Conservation (phyloP, 2,888 invertebrate genomes). For the Chymomyza caudatula region DNA sequence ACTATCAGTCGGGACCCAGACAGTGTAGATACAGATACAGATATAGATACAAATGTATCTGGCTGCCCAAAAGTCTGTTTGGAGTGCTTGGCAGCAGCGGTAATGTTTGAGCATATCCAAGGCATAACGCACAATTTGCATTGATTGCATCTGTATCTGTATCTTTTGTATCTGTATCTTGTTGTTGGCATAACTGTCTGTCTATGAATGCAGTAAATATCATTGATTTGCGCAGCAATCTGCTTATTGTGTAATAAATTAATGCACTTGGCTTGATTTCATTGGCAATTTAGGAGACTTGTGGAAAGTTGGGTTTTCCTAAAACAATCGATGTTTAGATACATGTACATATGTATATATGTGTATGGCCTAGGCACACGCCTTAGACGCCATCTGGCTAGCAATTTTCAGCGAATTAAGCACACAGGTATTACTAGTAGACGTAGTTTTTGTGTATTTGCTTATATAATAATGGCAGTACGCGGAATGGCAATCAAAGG, state of each 20-base stretch:
- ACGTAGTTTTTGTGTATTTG: no score
- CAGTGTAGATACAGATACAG: neutral
- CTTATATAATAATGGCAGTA: neutral
- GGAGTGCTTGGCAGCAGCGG: no score
- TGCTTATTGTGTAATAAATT: constrained; percentile 59
- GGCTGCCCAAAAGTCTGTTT: neutral
- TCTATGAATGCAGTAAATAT: constrained; percentile 30
- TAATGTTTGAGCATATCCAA: constrained; percentile 4
- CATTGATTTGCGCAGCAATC: constrained; percentile 63
- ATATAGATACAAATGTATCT: neutral
- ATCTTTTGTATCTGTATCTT: constrained; percentile 23
- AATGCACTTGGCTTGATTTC: constrained; percentile 61
- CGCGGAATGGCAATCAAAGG: constrained; percentile 1
- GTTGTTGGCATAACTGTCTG: neutral
- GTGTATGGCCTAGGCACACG: neutral
- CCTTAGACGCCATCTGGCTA: constrained; percentile 6
- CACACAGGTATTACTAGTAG: constrained; percentile 12
- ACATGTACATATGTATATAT: neutral
- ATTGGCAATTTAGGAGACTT: constrained; percentile 23
- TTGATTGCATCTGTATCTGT: constrained; percentile 38
- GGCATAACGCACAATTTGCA: constrained; percentile 57
- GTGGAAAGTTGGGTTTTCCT: constrained; percentile 11
- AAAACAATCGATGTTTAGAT: neutral
- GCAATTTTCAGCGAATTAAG: neutral
- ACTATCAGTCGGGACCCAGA: neutral